These are phyloP conservation scores for Crocodylus rhombifer DNA, from an alignment of 2,797 vertebrate species.

Conservation along the genomic window DNA sequence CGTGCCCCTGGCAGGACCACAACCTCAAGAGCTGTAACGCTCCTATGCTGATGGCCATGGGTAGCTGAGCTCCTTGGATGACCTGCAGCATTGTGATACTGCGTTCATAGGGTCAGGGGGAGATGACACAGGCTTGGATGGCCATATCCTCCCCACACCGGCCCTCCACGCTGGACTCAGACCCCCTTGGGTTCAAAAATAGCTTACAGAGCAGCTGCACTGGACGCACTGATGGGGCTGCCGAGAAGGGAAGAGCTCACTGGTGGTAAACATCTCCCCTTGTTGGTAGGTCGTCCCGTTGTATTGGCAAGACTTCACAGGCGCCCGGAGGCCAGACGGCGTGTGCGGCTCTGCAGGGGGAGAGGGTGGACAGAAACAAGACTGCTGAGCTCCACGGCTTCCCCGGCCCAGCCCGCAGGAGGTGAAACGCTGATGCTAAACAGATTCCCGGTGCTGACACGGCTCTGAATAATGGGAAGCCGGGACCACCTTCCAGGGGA, in stretches of 20 bases:
- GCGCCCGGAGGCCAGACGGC: conserved; percentile 89
- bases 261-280: conserved; percentile 91
- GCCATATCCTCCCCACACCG: neutral
- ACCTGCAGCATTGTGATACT: neutral
- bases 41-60: neutral
- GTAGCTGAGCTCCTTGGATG: neutral
- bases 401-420: neutral
- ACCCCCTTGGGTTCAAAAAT: rapidly evolving
- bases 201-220: conserved; percentile 94
- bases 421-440: rapidly evolving
- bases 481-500: neutral
- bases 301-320: conserved; percentile 88
- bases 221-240: conserved; percentile 94
- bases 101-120: neutral
- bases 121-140: neutral
- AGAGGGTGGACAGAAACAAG: neutral
- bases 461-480: neutral
- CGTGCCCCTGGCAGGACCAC: neutral
- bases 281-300: conserved; percentile 92
- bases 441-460: neutral
- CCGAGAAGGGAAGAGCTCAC: conserved; percentile 89
- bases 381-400: neutral
- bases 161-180: neutral
- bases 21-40: neutral
- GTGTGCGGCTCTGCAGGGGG: conserved; percentile 83